Evolutionary conservation across 2,888 invertebrate species (phyloP).

Genomic region (Penaeus monodon): DNA sequence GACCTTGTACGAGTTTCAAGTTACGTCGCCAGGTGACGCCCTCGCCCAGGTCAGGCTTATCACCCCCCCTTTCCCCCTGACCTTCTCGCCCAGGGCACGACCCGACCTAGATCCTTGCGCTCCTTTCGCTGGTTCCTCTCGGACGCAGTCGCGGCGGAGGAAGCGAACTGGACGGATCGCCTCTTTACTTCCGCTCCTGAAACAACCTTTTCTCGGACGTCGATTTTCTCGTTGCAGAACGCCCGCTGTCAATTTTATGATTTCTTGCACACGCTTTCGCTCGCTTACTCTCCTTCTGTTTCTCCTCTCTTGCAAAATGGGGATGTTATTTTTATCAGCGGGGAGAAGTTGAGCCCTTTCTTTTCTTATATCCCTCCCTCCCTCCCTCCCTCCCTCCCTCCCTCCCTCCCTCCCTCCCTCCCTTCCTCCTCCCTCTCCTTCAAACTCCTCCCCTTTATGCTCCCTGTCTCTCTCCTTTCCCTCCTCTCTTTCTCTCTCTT

Average conservation of each 20-base stretch:
- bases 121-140: not conserved
- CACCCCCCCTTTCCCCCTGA: not conserved
- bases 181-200: too few relatives aligned
- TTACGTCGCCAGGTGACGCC: not conserved
- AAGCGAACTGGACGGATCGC: too few relatives aligned
- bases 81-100: not conserved
- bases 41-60: not conserved
- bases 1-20: too few relatives aligned
- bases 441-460: not conserved
- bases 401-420: not conserved
- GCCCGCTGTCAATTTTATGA: too few relatives aligned
- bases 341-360: not conserved
- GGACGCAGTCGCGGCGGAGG: not conserved
- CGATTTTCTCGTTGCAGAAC: too few relatives aligned
- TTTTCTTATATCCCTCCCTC: not conserved
- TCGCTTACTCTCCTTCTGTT: not conserved
- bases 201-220: too few relatives aligned
- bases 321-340: not conserved
- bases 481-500: conserved; percentile 5
- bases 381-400: not conserved
- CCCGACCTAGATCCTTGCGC: not conserved
- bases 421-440: not conserved
- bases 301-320: too few relatives aligned
- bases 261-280: not conserved
- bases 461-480: not conserved